A percentile compares a stretch with the other conserved stretches of the same genome.
These are phyloP conservation scores for Anthrax anthrax DNA, from an alignment of 2,888 invertebrate species.

Conservation along the genomic window DNA sequence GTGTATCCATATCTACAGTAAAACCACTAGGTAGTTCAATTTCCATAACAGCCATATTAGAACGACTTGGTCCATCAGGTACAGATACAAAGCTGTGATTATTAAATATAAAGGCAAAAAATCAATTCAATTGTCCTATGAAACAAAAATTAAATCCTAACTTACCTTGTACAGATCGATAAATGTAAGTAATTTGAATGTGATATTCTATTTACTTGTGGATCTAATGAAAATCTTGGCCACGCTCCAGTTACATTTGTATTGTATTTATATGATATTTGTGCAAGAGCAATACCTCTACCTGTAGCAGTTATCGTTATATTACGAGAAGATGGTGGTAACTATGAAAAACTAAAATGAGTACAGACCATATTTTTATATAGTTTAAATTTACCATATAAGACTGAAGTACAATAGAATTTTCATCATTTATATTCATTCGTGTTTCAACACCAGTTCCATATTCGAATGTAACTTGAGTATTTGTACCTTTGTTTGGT, in stretches of 20 bases:
- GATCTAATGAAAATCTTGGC: conserved; percentile 78
- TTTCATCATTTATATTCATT: conserved; percentile 61
- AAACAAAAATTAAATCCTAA: no score
- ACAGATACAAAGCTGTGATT: conserved; percentile 25
- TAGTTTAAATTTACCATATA: conserved; percentile 41
- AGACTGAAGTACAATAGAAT: conserved; percentile 69
- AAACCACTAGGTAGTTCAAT: conserved; percentile 84
- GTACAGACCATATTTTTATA: neutral
- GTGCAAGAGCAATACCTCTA: conserved; percentile 62
- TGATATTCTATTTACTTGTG: conserved; percentile 74
- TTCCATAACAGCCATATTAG: conserved; percentile 82
- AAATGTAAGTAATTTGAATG: conserved; percentile 68
- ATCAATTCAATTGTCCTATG: no score
- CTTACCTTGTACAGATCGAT: conserved; percentile 65
- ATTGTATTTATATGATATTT: conserved; percentile 66
- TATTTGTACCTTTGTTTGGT: conserved; percentile 36
- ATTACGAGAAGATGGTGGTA: conserved; percentile 38
- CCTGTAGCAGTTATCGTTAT: conserved; percentile 68
- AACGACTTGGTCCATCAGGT: conserved; percentile 33
- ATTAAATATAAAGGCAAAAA: neutral
- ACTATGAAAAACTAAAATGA: conserved; percentile 12
- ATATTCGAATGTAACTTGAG: conserved; percentile 43
- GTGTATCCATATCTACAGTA: conserved; percentile 63
- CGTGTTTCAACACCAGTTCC: conserved; percentile 30
- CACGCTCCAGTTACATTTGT: conserved; percentile 79